These are phyloP conservation scores for Diorhabda elongata DNA, from an alignment of 1,140 invertebrate genomes.

Conservation along the genomic window DNA sequence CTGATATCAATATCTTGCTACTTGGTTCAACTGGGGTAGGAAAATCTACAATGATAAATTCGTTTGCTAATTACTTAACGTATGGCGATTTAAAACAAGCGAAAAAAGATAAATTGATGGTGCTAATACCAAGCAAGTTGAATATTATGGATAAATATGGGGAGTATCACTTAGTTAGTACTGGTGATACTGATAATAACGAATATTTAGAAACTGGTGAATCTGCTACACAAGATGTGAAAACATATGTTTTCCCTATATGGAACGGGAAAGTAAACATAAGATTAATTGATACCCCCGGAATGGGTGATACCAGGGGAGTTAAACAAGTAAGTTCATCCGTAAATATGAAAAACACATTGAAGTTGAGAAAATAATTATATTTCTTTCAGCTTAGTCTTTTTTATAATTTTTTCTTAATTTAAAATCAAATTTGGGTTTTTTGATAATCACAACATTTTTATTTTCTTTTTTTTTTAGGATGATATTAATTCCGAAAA, in stretches of 20 bases:
- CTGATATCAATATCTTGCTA: constrained; percentile 40
- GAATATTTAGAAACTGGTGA: constrained; percentile 32
- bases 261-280: constrained; percentile 25
- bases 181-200: constrained; percentile 37
- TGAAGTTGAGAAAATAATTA: too few relatives aligned
- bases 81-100: constrained; percentile 33
- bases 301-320: constrained; percentile 38
- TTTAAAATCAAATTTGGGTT: too few relatives aligned
- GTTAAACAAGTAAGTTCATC: constrained; percentile 30
- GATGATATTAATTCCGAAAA: constrained; percentile 40
- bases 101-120: constrained; percentile 25
- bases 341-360: too few relatives aligned
- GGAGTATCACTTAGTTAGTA: constrained; percentile 16
- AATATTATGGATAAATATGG: constrained; percentile 33
- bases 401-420: too few relatives aligned
- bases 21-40: constrained; percentile 42
- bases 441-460: too few relatives aligned
- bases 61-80: constrained; percentile 41
- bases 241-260: constrained; percentile 39
- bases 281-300: constrained; percentile 40
- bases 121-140: constrained; percentile 38
- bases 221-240: constrained; percentile 39
- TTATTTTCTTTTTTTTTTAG: background rate
- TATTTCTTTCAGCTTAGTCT: too few relatives aligned
- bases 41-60: constrained; percentile 45